phyloP scores from a whole-genome alignment of 2,113 vertebrate genomes.

The Puma concolor region DNA sequence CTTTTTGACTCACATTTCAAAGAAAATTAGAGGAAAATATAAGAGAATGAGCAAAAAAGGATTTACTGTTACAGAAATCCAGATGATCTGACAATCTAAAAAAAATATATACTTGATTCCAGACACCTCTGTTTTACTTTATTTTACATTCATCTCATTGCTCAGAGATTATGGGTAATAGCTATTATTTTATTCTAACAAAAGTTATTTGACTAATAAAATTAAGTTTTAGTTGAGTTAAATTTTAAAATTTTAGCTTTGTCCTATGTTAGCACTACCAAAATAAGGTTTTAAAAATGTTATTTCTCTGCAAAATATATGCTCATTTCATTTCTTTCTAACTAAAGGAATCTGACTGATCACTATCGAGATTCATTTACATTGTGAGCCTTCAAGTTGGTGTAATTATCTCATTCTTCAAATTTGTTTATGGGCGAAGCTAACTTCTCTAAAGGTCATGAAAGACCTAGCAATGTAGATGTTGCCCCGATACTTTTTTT shows the following conservation, averaged over 20 bases:
- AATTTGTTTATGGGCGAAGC: constrained; percentile 14
- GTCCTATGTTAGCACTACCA: background rate
- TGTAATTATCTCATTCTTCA: constrained; percentile 67
- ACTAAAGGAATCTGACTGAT: constrained; percentile 59
- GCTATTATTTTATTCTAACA: background rate
- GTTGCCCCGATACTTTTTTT: background rate
- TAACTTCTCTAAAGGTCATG: constrained; percentile 15
- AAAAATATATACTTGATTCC: background rate
- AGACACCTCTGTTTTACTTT: background rate
- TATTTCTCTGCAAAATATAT: constrained; percentile 49
- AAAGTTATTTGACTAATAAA: background rate
- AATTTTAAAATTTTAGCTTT: constrained; percentile 47
- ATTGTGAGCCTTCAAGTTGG: constrained; percentile 30
- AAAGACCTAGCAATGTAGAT: background rate
- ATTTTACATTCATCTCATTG: background rate
- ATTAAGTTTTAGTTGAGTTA: background rate
- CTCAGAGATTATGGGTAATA: background rate
- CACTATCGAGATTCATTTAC: constrained; percentile 69
- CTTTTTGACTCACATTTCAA: constrained; percentile 48
- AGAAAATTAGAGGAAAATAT: constrained; percentile 11
- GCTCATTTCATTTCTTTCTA: constrained; percentile 47
- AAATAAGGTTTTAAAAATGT: constrained; percentile 54
- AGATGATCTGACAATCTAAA: background rate
- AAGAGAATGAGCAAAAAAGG: background rate
- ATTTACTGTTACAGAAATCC: constrained; percentile 6